phyloP scores from a whole-genome alignment of 1,140 invertebrate genomes.

The Gryon sp. region DNA sequence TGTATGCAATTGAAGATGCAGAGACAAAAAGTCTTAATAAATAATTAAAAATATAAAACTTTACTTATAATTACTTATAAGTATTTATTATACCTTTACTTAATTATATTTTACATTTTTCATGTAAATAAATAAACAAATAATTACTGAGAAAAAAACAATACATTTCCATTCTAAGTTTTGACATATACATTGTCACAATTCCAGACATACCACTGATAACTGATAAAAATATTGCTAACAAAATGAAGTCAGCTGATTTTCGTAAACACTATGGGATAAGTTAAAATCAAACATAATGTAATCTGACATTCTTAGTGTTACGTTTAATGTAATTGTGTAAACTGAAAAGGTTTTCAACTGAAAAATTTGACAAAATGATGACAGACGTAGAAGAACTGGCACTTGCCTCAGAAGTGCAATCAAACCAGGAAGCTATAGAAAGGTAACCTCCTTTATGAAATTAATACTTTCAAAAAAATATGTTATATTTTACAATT shows the following conservation, averaged over 20 bases:
- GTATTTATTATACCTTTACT: no score
- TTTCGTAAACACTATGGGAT: slow-evolving; percentile 9
- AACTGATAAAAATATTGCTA: slow-evolving; percentile 14
- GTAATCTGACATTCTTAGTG: not conserved
- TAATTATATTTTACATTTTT: no score
- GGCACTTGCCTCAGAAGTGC: slow-evolving; percentile 60
- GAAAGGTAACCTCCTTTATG: slow-evolving; percentile 63
- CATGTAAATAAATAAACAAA: no score
- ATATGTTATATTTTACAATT: no score
- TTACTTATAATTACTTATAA: no score
- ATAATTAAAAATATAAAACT: not conserved
- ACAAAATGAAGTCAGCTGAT: slow-evolving; percentile 44
- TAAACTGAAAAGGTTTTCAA: slow-evolving; percentile 7
- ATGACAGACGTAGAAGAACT: slow-evolving; percentile 73
- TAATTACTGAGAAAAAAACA: no score
- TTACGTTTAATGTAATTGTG: slow-evolving; percentile 10
- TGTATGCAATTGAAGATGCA: slow-evolving; percentile 64
- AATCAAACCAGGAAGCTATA: slow-evolving; percentile 45
- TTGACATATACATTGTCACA: no score
- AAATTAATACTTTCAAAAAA: no score
- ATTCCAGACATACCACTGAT: no score
- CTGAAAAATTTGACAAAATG: slow-evolving; percentile 53
- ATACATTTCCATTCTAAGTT: no score
- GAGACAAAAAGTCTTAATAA: slow-evolving; percentile 23
- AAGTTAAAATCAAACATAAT: slow-evolving; percentile 9